phyloP scores from a whole-genome alignment of 2,797 vertebrate species.

The Epinephelus malabaricus region DNA sequence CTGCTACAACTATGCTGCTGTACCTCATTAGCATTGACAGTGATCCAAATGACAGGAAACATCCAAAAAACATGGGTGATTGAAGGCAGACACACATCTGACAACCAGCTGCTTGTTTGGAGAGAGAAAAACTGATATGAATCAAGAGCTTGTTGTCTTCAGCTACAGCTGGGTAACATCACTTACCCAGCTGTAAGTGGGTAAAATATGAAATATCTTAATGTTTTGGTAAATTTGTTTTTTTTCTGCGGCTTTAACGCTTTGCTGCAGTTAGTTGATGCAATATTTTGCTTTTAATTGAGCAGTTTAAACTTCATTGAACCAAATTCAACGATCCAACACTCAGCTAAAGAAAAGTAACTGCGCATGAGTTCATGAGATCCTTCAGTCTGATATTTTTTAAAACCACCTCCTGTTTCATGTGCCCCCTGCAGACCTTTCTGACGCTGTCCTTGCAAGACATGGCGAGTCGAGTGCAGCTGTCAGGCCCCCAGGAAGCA shows the following conservation, averaged over 20 bases:
- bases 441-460: conserved; percentile 99
- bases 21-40: neutral
- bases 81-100: conserved; percentile 12
- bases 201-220: too few relatives aligned
- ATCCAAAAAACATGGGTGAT: neutral
- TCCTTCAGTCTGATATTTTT: neutral
- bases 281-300: neutral
- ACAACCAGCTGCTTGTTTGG: conserved; percentile 15
- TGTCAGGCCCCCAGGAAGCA: conserved; percentile 96
- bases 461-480: conserved; percentile 99
- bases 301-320: neutral
- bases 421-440: conserved; percentile 89
- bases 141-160: neutral
- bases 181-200: too few relatives aligned
- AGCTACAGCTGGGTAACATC: neutral
- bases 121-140: neutral
- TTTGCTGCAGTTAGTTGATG: neutral
- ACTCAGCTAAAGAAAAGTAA: neutral
- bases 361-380: neutral
- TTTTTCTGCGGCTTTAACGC: neutral
- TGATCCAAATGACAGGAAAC: conserved; percentile 12
- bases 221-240: neutral
- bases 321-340: neutral
- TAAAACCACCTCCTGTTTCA: neutral
- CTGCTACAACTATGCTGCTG: neutral